These are phyloP conservation scores for Characodon lateralis DNA, from an alignment of 2,797 vertebrate genomes.

Conservation along the genomic window DNA sequence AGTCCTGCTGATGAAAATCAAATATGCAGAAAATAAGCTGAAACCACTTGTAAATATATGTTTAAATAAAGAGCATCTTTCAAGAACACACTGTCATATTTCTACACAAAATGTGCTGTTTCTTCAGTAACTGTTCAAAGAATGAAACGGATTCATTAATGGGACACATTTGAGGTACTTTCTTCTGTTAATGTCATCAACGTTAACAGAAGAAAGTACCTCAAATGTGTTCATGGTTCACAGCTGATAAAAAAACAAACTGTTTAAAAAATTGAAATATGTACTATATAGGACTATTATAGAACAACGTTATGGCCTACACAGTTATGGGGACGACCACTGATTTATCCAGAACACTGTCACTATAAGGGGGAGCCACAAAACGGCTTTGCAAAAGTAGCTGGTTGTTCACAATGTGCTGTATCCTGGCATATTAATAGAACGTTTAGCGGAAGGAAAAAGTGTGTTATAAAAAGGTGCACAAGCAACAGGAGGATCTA, in stretches of 20 bases:
- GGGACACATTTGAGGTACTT: no score
- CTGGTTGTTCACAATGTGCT: background rate
- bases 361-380: background rate
- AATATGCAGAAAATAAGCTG: conserved; percentile 72
- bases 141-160: background rate
- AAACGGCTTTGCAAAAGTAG: background rate
- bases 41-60: conserved; percentile 79
- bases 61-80: conserved; percentile 85
- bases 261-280: background rate
- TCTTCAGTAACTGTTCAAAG: background rate
- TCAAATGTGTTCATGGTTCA: background rate
- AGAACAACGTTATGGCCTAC: background rate
- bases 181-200: background rate
- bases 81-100: conserved; percentile 44
- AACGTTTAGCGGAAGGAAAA: background rate
- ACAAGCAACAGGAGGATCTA: background rate
- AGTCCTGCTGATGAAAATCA: conserved; percentile 57
- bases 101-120: background rate
- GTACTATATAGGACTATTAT: background rate
- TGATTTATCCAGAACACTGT: background rate
- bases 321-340: background rate
- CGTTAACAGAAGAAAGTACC: no score
- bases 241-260: background rate
- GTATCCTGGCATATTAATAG: background rate
- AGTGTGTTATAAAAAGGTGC: background rate